Evolutionary conservation across 2,113 vertebrate species (phyloP).

Genomic region (Pelmatolapia mariae): DNA sequence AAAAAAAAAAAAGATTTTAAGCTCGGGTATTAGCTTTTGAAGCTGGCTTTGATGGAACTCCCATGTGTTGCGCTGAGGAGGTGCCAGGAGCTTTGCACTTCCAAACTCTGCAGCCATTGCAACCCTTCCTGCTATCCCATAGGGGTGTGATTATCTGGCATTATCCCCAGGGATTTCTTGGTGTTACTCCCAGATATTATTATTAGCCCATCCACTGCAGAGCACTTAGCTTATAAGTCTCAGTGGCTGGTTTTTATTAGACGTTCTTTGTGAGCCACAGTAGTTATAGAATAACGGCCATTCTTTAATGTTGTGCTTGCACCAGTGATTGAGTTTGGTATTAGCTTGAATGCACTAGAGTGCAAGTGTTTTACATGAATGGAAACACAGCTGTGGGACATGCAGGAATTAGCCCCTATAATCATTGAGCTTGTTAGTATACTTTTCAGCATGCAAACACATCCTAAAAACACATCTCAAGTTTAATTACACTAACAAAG

Average conservation of each 20-base stretch:
- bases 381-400: background rate
- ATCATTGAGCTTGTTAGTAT: conserved; percentile 16
- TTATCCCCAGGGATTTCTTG: conserved; percentile 25
- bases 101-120: conserved; percentile 16
- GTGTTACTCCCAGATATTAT: conserved; percentile 48
- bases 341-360: background rate
- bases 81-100: conserved; percentile 23
- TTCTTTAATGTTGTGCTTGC: background rate
- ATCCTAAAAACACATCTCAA: background rate
- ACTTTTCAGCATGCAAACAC: background rate
- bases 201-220: conserved; percentile 24
- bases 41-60: conserved; percentile 49
- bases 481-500: conserved; percentile 14
- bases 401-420: background rate
- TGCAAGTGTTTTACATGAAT: conserved; percentile 10
- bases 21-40: conserved; percentile 40
- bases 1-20: background rate
- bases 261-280: background rate
- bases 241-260: conserved; percentile 33
- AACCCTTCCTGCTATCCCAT: background rate
- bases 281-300: background rate
- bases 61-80: conserved; percentile 22
- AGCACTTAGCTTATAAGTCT: conserved; percentile 20
- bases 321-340: background rate
- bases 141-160: conserved; percentile 32